Evolutionary conservation across 2,113 vertebrate species (phyloP).

Genomic region (Salvelinus sp.): DNA sequence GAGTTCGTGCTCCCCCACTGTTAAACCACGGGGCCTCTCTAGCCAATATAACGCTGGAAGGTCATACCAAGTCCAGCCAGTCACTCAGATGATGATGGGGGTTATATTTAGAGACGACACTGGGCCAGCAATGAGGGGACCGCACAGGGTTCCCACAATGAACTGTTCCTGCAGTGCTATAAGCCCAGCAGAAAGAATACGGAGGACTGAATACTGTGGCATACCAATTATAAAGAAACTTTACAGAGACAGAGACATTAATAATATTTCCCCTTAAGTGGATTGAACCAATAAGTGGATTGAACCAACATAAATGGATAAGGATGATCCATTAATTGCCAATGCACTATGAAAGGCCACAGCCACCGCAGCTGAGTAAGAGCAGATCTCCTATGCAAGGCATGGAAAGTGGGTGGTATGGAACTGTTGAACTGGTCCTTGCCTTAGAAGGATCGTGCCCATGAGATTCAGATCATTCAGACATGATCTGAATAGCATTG

Average conservation of each 20-base stretch:
- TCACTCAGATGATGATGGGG: conserved; percentile 51
- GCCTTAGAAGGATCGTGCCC: conserved; percentile 42
- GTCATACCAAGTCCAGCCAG: conserved; percentile 60
- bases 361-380: conserved; percentile 2
- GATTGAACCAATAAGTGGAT: conserved; percentile 42
- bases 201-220: not conserved
- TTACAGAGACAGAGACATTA: not conserved
- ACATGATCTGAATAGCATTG: conserved; percentile 57
- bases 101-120: conserved; percentile 67
- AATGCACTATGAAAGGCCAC: conserved; percentile 10
- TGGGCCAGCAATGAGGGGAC: conserved; percentile 17
- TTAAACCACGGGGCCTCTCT: not conserved
- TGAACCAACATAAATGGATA: conserved; percentile 41
- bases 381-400: conserved; percentile 30
- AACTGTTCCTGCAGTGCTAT: too few relatives aligned
- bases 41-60: conserved; percentile 48
- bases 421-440: conserved; percentile 31
- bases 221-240: not conserved
- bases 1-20: not conserved
- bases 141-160: not conserved
- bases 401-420: too few relatives aligned
- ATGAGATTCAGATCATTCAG: conserved; percentile 27
- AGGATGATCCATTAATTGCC: conserved; percentile 55
- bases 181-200: not conserved
- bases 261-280: not conserved